These are phyloP conservation scores for Leptopilina syphax DNA, from an alignment of 2,888 invertebrate species.

Conservation along the genomic window DNA sequence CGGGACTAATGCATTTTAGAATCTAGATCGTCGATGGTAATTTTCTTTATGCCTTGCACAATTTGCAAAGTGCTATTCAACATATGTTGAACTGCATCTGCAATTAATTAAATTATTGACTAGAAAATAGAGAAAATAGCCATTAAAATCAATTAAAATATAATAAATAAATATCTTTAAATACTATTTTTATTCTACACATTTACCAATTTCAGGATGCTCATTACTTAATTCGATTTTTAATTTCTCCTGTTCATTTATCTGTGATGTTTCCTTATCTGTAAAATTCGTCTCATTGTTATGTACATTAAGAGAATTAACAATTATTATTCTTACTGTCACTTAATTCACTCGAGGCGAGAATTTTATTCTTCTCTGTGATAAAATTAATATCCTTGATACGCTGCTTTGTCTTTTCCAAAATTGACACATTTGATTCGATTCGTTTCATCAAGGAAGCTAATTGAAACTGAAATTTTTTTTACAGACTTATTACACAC, in stretches of 20 bases:
- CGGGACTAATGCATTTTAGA: not conserved
- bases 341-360: constrained; percentile 5
- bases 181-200: too few relatives aligned
- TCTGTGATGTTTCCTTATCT: constrained; percentile 15
- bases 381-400: constrained; percentile 42
- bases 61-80: constrained; percentile 35
- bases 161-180: too few relatives aligned
- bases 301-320: not conserved
- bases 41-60: constrained; percentile 43
- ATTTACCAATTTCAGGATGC: constrained; percentile 20
- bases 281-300: not conserved
- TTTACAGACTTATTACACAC: too few relatives aligned
- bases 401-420: constrained; percentile 40
- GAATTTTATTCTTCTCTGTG: constrained; percentile 32
- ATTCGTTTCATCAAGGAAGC: constrained; percentile 39
- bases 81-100: constrained; percentile 42
- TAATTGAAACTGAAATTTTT: constrained; percentile 31
- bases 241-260: not conserved
- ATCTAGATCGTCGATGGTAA: constrained; percentile 35
- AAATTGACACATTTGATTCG: constrained; percentile 37
- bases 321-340: not conserved
- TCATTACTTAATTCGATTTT: not conserved
- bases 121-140: not conserved
- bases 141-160: too few relatives aligned
- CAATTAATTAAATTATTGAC: constrained; percentile 13